Percentiles rank a stretch among this genome's conserved stretches.
These are phyloP conservation scores for Lethrus apterus DNA, from an alignment of 1,140 invertebrate species.

Conservation along the genomic window DNA sequence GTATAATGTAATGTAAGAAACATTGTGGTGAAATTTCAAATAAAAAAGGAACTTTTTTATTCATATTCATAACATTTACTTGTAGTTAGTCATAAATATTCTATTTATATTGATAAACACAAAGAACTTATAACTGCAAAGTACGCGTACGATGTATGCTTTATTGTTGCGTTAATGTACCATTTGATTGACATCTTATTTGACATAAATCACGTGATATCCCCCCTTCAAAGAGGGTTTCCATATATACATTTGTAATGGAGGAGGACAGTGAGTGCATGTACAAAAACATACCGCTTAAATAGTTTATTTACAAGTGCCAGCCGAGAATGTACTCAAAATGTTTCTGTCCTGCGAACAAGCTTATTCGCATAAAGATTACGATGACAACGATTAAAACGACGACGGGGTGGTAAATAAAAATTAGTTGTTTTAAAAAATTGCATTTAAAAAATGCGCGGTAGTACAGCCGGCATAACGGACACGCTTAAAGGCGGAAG, in stretches of 20 bases:
- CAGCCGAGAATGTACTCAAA: neutral
- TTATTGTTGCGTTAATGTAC: too few species aligned
- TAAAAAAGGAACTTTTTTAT: too few species aligned
- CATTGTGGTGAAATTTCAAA: too few species aligned
- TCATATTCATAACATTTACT: too few species aligned
- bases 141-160: neutral
- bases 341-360: conserved; percentile 6
- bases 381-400: neutral
- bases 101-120: neutral
- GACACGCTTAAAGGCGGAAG: conserved; percentile 43
- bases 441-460: conserved; percentile 43
- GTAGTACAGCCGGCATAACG: conserved; percentile 50
- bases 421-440: neutral
- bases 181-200: too few species aligned
- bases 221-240: conserved; percentile 22
- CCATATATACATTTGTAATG: conserved; percentile 13
- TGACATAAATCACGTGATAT: conserved; percentile 20
- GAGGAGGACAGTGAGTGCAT: conserved; percentile 4
- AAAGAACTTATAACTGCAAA: neutral
- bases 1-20: too few species aligned
- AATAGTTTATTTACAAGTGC: conserved; percentile 6
- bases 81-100: neutral
- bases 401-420: neutral
- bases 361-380: conserved; percentile 3
- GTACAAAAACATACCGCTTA: conserved; percentile 1